These are phyloP conservation scores for Pontoporia blainvillei DNA, from an alignment of 2,113 vertebrate genomes.

Conservation along the genomic window DNA sequence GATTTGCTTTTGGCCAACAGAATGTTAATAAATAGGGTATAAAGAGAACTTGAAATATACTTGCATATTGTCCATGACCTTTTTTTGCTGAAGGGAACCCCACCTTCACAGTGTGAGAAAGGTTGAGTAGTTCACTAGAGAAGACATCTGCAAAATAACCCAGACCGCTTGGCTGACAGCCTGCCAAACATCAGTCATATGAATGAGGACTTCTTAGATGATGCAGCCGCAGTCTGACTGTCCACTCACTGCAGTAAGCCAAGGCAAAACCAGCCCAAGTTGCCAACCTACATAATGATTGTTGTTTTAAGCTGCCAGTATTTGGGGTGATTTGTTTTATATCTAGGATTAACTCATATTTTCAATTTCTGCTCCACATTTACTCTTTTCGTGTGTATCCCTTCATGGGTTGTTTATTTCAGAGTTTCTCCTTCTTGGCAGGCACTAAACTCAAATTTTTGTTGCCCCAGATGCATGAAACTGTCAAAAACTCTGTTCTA, in stretches of 20 bases:
- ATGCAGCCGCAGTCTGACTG: neutral
- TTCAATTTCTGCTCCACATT: neutral
- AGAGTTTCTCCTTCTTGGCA: neutral
- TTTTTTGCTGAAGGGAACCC: neutral
- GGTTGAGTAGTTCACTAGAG: neutral
- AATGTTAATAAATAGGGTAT: neutral
- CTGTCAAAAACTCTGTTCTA: neutral
- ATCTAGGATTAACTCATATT: neutral
- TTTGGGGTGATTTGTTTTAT: neutral
- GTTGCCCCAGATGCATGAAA: neutral
- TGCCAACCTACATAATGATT: neutral
- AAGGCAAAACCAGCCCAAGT: fast-evolving
- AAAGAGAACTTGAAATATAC: no score
- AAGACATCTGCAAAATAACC: neutral
- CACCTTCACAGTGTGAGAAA: neutral
- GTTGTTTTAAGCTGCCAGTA: neutral
- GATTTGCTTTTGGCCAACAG: neutral
- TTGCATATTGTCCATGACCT: no score
- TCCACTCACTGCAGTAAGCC: neutral
- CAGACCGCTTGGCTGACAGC: neutral
- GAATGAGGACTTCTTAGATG: neutral
- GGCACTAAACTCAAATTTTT: neutral
- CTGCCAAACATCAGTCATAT: no score
- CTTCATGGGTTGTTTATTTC: neutral
- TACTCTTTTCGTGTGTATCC: neutral